phyloP scores from a whole-genome alignment of 2,797 vertebrate genomes.

The Anguilla megastoma region DNA sequence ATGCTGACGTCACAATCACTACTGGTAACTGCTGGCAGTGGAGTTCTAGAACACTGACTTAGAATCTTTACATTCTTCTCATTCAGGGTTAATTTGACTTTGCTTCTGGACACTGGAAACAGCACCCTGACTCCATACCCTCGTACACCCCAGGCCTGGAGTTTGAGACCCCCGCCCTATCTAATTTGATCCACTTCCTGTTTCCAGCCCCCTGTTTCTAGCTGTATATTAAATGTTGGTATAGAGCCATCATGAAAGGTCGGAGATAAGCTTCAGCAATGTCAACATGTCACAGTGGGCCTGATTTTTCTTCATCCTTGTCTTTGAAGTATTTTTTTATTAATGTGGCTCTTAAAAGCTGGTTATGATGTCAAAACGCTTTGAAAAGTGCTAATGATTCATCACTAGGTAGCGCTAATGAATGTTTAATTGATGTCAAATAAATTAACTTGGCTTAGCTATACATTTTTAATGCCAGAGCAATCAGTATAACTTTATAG shows the following conservation, averaged over 20 bases:
- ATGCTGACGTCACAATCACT: too few relatives aligned
- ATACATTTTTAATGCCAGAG: constrained; percentile 34
- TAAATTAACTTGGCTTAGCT: constrained; percentile 32
- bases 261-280: constrained; percentile 29
- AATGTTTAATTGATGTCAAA: constrained; percentile 33
- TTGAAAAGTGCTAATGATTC: constrained; percentile 38
- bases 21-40: too few relatives aligned
- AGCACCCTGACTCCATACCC: too few relatives aligned
- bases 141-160: too few relatives aligned
- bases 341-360: constrained; percentile 50
- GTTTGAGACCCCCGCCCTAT: background rate
- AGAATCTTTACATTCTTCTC: too few relatives aligned
- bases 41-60: too few relatives aligned
- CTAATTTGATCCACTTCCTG: too few relatives aligned
- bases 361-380: constrained; percentile 48
- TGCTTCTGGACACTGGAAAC: too few relatives aligned
- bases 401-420: constrained; percentile 23
- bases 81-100: too few relatives aligned
- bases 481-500: constrained; percentile 4
- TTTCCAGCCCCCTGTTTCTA: too few relatives aligned
- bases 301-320: constrained; percentile 33
- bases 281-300: constrained; percentile 31
- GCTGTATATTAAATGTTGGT: background rate
- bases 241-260: constrained; percentile 25
- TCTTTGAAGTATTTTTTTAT: constrained; percentile 42